A percentile compares a stretch with the other conserved stretches of the same genome.
Conservation (phyloP, 2,888 invertebrate species). For the Labia minor region DNA sequence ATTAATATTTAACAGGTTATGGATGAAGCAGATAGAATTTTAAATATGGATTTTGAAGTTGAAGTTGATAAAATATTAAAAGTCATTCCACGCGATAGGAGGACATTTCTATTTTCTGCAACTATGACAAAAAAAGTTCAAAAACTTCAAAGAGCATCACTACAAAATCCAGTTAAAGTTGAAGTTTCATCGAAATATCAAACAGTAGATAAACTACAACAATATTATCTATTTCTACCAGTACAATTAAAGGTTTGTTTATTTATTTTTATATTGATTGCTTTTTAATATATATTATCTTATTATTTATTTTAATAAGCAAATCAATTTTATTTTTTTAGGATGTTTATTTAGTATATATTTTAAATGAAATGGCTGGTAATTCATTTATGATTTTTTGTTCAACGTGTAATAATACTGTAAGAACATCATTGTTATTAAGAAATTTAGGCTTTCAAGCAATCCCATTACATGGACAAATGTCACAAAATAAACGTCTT, state of each 20-base stretch:
- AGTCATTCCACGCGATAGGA: constrained; percentile 80
- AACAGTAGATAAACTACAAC: constrained; percentile 92
- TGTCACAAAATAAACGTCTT: constrained; percentile 93
- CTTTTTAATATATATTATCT: background rate
- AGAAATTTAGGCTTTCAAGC: constrained; percentile 85
- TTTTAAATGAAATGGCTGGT: constrained; percentile 88
- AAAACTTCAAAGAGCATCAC: constrained; percentile 88
- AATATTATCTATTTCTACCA: constrained; percentile 91
- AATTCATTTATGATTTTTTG: constrained; percentile 97
- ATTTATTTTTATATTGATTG: constrained; percentile 16
- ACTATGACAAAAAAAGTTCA: constrained; percentile 98
- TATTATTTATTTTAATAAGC: constrained; percentile 18
- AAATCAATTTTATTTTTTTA: constrained; percentile 35
- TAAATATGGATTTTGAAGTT: constrained; percentile 98
- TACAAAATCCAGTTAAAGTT: constrained; percentile 88
- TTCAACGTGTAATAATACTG: constrained; percentile 85
- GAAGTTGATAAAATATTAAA: constrained; percentile 94
- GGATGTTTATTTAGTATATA: constrained; percentile 93
- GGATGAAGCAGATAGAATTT: constrained; percentile 98
- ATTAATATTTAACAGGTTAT: constrained; percentile 54
- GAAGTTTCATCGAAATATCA: constrained; percentile 95
- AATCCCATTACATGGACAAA: constrained; percentile 96
- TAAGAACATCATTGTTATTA: constrained; percentile 77
- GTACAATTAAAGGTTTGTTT: constrained; percentile 76
- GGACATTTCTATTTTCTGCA: constrained; percentile 91